A percentile compares a stretch with the other conserved stretches of the same genome.
Evolutionary conservation across 2,113 vertebrate species (phyloP).

Genomic region (Orcinus orca): DNA sequence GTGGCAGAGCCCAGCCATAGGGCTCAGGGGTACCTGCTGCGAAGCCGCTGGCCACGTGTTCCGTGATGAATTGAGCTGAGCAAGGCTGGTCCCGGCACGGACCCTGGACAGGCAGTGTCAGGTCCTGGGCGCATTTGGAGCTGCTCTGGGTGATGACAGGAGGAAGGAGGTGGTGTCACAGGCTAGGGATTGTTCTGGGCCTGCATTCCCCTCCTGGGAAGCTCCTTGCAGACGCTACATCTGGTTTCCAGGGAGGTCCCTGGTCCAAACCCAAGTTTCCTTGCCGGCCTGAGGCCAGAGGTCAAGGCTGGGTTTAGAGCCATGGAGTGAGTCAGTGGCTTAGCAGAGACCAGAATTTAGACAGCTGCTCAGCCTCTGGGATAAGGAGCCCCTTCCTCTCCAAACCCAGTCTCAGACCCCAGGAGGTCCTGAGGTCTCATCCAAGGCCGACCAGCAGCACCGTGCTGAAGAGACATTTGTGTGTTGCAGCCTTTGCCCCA

Average conservation of each 20-base stretch:
- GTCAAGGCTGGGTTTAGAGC: slow-evolving; percentile 39
- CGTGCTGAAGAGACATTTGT: neutral
- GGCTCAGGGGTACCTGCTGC: neutral
- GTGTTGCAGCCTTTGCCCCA: accelerated
- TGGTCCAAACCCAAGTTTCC: slow-evolving; percentile 53
- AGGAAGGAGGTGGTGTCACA: slow-evolving; percentile 2
- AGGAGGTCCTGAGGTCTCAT: neutral
- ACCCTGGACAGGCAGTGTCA: neutral
- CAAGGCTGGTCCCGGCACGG: neutral
- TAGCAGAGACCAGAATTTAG: neutral
- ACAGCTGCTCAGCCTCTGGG: neutral
- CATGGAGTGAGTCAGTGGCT: slow-evolving; percentile 22
- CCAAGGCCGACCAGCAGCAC: neutral
- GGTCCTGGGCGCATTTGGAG: neutral
- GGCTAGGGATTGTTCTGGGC: neutral
- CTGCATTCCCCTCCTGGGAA: neutral
- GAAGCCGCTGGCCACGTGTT: accelerated
- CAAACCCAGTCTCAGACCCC: neutral
- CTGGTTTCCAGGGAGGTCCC: slow-evolving; percentile 65
- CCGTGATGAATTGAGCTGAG: neutral
- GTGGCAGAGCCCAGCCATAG: neutral
- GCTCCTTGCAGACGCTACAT: slow-evolving; percentile 23
- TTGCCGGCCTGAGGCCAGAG: slow-evolving; percentile 36
- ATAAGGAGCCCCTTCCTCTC: neutral
- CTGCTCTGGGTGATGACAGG: neutral